These are phyloP conservation scores for Psammodynastes pulverulentus DNA, from an alignment of 2,113 vertebrate genomes.

Conservation along the genomic window DNA sequence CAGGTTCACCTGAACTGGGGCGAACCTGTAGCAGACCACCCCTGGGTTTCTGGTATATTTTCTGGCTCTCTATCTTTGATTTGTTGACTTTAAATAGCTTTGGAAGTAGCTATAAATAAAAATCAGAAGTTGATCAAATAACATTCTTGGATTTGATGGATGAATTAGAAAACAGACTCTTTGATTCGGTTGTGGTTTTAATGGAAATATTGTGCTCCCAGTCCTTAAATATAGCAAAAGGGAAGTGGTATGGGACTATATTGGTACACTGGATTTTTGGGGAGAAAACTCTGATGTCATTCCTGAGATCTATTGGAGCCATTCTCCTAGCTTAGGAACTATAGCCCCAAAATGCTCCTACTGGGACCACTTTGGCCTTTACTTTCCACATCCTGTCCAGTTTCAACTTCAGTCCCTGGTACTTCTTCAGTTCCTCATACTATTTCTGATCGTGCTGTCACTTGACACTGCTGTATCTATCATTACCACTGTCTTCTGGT, in stretches of 20 bases:
- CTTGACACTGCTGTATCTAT: not conserved
- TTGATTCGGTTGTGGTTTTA: not conserved
- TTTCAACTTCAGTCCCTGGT: not conserved
- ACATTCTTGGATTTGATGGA: not conserved
- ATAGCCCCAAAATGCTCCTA: not conserved
- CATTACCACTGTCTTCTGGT: not conserved
- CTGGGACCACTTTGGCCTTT: not conserved
- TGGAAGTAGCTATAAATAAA: not conserved
- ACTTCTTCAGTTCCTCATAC: not conserved
- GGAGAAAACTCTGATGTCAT: not conserved
- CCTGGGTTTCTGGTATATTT: not conserved
- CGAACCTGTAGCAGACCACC: too few relatives aligned
- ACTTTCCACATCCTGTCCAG: not conserved
- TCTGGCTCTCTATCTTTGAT: not conserved
- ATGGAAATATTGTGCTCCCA: not conserved
- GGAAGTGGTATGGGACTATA: not conserved
- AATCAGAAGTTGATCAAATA: not conserved
- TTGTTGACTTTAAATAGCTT: not conserved
- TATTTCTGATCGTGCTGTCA: not conserved
- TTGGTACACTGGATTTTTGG: not conserved
- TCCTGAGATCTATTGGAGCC: not conserved
- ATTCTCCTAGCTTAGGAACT: not conserved
- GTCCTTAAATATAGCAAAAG: not conserved
- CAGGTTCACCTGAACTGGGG: too few relatives aligned
- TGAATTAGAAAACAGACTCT: not conserved